Conservation (phyloP, 2,888 invertebrate genomes). For the Nezara viridula region DNA sequence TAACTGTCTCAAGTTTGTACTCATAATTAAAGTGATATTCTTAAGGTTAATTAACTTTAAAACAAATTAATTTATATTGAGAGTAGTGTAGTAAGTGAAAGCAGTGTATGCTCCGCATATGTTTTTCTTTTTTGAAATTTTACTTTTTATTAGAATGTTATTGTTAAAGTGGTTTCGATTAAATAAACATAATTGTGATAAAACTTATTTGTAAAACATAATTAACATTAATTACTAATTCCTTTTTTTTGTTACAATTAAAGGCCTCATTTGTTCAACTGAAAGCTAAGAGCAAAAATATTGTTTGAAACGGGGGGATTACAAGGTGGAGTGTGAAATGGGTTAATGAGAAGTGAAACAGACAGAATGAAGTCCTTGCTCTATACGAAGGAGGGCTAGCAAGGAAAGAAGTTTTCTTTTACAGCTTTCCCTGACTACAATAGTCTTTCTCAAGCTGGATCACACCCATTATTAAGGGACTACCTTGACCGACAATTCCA, state of each 20-base stretch:
- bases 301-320: background rate
- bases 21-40: no score
- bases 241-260: background rate
- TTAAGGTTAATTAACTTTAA: no score
- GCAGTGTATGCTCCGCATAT: no score
- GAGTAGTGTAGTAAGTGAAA: no score
- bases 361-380: slow-evolving; percentile 9
- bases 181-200: no score
- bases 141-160: no score
- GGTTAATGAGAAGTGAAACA: slow-evolving; percentile 51
- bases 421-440: slow-evolving; percentile 42
- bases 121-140: no score
- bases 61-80: no score
- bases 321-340: slow-evolving; percentile 47
- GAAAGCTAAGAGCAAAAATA: slow-evolving; percentile 8
- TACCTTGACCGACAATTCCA: slow-evolving; percentile 36
- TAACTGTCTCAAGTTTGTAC: no score
- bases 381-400: background rate
- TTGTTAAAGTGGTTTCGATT: no score
- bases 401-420: slow-evolving; percentile 10
- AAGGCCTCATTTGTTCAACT: background rate
- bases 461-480: slow-evolving; percentile 48
- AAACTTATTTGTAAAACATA: no score
- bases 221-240: no score
- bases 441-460: slow-evolving; percentile 51